These are phyloP conservation scores for Leiothrix lutea DNA, from an alignment of 2,113 vertebrate genomes.

Conservation along the genomic window DNA sequence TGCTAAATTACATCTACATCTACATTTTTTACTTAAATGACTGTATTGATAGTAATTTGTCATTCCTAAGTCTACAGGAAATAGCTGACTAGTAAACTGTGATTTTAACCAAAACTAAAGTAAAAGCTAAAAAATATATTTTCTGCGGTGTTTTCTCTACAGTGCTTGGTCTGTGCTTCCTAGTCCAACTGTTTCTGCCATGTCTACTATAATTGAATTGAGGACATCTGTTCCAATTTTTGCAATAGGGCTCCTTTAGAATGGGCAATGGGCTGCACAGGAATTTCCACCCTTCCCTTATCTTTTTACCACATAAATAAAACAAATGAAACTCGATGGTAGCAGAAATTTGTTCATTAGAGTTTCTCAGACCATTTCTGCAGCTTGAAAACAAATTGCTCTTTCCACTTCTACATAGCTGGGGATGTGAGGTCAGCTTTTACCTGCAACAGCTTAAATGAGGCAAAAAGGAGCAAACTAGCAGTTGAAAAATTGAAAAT, in stretches of 20 bases:
- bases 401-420: not conserved
- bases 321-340: not conserved
- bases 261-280: not conserved
- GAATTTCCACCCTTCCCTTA: not conserved
- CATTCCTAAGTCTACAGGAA: not conserved
- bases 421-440: not conserved
- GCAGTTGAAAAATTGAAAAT: not conserved
- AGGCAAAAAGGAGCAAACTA: not conserved
- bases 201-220: not conserved
- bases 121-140: not conserved
- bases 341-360: not conserved
- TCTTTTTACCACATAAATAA: not conserved
- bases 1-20: not conserved
- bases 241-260: not conserved
- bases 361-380: not conserved
- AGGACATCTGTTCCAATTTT: not conserved
- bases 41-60: not conserved
- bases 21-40: not conserved
- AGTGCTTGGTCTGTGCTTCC: not conserved
- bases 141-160: not conserved
- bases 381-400: not conserved
- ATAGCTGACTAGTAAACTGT: not conserved
- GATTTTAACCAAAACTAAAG: not conserved
- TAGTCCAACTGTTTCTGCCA: not conserved
- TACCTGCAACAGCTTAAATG: not conserved